phyloP scores from a whole-genome alignment of 2,888 invertebrate species.

The Nomada goodeniana region DNA sequence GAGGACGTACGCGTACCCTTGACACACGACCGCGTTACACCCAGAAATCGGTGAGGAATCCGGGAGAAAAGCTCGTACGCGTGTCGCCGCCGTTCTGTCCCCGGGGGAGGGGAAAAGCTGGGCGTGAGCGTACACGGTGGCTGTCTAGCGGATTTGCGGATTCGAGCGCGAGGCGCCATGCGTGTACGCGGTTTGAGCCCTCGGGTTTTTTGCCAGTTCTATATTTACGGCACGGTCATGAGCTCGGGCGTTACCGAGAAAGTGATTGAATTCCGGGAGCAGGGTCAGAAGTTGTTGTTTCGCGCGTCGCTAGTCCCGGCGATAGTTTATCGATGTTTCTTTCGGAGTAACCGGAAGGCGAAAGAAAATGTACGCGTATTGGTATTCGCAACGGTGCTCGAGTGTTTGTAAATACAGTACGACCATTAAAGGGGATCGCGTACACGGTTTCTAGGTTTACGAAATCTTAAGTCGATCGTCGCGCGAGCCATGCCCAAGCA shows the following conservation, averaged over 20 bases:
- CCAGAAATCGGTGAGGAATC: slow-evolving; percentile 36
- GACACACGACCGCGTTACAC: too few relatives aligned
- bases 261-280: neutral
- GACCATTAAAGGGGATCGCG: too few relatives aligned
- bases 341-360: neutral
- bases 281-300: neutral
- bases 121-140: neutral
- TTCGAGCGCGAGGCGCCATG: neutral
- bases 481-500: neutral
- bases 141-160: neutral
- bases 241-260: neutral
- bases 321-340: neutral
- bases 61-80: neutral
- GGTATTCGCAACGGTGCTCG: neutral
- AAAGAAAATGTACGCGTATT: neutral
- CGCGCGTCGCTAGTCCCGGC: neutral
- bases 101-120: slow-evolving; percentile 16
- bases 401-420: slow-evolving; percentile 12
- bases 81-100: neutral
- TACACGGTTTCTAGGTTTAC: neutral
- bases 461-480: slow-evolving; percentile 7
- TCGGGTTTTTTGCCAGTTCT: neutral
- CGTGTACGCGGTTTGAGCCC: neutral
- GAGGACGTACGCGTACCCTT: too few relatives aligned
- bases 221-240: neutral